Evolutionary conservation across 2,888 invertebrate genomes (phyloP).

Genomic region (Heliconius erato): DNA sequence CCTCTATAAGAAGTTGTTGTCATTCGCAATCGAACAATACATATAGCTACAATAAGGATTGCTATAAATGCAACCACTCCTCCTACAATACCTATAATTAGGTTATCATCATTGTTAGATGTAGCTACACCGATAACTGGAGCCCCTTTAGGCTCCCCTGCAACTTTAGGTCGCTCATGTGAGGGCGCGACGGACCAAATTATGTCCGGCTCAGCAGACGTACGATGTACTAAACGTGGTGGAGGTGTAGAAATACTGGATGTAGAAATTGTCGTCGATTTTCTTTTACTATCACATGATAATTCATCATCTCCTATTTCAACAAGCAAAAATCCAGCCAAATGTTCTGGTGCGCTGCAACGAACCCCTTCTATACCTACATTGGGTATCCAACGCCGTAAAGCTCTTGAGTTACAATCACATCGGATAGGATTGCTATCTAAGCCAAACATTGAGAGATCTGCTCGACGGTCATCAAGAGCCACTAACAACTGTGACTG

Average conservation of each 20-base stretch:
- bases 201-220: constrained; percentile 93
- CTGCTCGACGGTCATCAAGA: constrained; percentile 92
- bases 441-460: constrained; percentile 90
- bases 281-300: constrained; percentile 89
- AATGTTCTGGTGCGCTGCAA: constrained; percentile 90
- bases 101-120: constrained; percentile 93
- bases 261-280: constrained; percentile 78
- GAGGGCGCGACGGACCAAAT: constrained; percentile 95
- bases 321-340: constrained; percentile 88
- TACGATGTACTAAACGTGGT: constrained; percentile 85
- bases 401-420: constrained; percentile 92
- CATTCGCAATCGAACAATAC: constrained; percentile 92
- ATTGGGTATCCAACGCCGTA: constrained; percentile 91
- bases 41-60: constrained; percentile 94
- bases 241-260: constrained; percentile 76
- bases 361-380: constrained; percentile 87
- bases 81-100: constrained; percentile 98
- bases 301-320: constrained; percentile 93
- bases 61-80: constrained; percentile 96
- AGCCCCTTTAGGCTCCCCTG: constrained; percentile 87
- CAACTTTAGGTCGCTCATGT: constrained; percentile 85
- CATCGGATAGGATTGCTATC: constrained; percentile 93
- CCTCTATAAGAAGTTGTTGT: constrained; percentile 89
- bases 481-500: constrained; percentile 92
- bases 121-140: constrained; percentile 85